Evolutionary conservation across 2,888 invertebrate species (phyloP).

Genomic region (Aleiodes testaceus): DNA sequence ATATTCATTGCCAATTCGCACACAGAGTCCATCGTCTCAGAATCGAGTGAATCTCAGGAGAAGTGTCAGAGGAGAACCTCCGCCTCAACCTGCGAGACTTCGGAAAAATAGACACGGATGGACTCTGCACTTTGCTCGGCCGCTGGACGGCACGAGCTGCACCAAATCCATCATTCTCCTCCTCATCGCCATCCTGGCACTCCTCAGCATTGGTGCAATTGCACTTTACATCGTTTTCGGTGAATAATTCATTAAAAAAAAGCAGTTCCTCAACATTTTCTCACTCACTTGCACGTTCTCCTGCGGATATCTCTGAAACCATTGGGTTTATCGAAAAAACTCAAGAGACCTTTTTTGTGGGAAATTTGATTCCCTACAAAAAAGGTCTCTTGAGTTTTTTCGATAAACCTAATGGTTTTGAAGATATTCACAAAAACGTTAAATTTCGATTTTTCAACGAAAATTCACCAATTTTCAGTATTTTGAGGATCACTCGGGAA

Average conservation of each 20-base stretch:
- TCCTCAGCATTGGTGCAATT: conserved; percentile 66
- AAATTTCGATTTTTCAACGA: no score
- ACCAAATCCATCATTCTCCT: conserved; percentile 64
- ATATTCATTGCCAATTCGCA: conserved; percentile 66
- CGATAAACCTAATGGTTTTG: no score
- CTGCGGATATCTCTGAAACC: no score
- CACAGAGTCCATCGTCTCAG: conserved; percentile 67
- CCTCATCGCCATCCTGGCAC: conserved; percentile 62
- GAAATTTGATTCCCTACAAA: no score
- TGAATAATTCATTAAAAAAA: conserved; percentile 55
- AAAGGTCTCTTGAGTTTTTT: no score
- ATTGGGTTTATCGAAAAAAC: no score
- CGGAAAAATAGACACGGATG: conserved; percentile 69
- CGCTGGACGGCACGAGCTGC: conserved; percentile 62
- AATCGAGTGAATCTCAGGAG: conserved; percentile 67
- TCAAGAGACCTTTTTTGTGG: no score
- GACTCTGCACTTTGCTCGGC: conserved; percentile 67
- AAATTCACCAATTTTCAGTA: no score
- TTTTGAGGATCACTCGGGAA: no score
- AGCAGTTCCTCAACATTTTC: no score
- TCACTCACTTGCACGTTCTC: no score
- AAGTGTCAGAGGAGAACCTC: conserved; percentile 68
- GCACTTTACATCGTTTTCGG: conserved; percentile 69
- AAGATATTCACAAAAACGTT: no score
- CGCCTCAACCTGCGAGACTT: conserved; percentile 67